A percentile compares a stretch with the other conserved stretches of the same genome.
Evolutionary conservation across 2,888 invertebrate genomes (phyloP).

Genomic region (Oeneis ivallda): DNA sequence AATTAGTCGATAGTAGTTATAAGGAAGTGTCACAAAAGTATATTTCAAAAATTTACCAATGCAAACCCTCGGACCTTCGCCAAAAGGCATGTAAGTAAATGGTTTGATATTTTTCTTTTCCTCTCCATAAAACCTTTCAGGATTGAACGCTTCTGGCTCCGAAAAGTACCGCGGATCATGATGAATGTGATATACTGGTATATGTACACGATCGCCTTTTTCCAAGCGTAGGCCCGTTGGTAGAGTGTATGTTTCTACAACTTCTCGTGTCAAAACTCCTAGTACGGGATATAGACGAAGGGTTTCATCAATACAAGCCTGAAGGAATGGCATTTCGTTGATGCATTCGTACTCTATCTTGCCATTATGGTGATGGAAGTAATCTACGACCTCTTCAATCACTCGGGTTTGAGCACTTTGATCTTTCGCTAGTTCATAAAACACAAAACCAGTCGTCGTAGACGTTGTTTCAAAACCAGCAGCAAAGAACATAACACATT

Average conservation of each 20-base stretch:
- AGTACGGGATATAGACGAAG: slow-evolving; percentile 54
- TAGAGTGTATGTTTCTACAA: slow-evolving; percentile 53
- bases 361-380: slow-evolving; percentile 41
- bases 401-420: slow-evolving; percentile 43
- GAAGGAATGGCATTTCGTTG: slow-evolving; percentile 51
- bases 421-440: slow-evolving; percentile 56
- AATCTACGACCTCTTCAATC: slow-evolving; percentile 50
- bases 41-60: slow-evolving; percentile 49
- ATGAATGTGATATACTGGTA: slow-evolving; percentile 55
- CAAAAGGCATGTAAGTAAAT: slow-evolving; percentile 55
- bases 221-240: slow-evolving; percentile 53
- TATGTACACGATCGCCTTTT: slow-evolving; percentile 50
- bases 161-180: slow-evolving; percentile 51
- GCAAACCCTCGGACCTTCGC: slow-evolving; percentile 57
- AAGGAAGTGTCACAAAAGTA: too few species aligned
- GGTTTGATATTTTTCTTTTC: slow-evolving; percentile 47
- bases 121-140: slow-evolving; percentile 54
- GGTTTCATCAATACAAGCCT: slow-evolving; percentile 55
- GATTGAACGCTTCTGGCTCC: slow-evolving; percentile 51
- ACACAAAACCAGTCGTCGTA: slow-evolving; percentile 45
- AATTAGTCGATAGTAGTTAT: too few species aligned
- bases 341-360: slow-evolving; percentile 52
- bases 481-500: slow-evolving; percentile 73
- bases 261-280: slow-evolving; percentile 48
- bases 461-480: slow-evolving; percentile 62